Base-by-base conservation (phyloP, 1,140 invertebrate genomes). In the Pemphigus obesinymphae region DNA sequence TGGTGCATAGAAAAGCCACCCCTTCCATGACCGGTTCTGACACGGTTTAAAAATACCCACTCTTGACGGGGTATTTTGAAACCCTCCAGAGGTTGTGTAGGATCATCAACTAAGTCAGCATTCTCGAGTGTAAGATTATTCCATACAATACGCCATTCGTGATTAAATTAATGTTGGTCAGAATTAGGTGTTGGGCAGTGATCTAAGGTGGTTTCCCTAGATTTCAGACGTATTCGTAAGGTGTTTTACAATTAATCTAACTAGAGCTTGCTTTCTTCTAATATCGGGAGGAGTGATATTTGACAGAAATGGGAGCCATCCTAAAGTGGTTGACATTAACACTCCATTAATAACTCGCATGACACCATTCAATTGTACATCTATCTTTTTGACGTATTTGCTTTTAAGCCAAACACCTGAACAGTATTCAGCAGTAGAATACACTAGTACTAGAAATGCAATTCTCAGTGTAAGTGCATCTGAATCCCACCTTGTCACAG, bases 21-120 rank as follows among this genome's bases (percentile, higher is more conserved):
- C 31, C 61, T 63, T 63, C 61, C 61, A 63, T 34, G 61, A 63
- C 61, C 61, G 13, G 29, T 63, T 63, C 29, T 63, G 61, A 63
- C 15, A 29, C 61, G 61, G 29, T 63, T 63, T 37, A 63, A 63
- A 63, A 29, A 63, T 63, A 63, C 61, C 61, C 61, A 63, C 29
- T 63, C 61, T 63, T 63, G 61, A 37, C 61, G 61, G 31, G 61
- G 61, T 37, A 63, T 15, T 63, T 29, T 63, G 15, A 63, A 63
- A 53, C n/a, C n/a, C n/a, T n/a, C n/a, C n/a, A n/a, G n/a, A n/a
- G n/a, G n/a, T n/a, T n/a, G n/a, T n/a, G n/a, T n/a, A n/a, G n/a
- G n/a, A n/a, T n/a, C n/a, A n/a, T n/a, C n/a, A n/a, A n/a, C n/a
- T n/a, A n/a, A n/a, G n/a, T n/a, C n/a, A n/a, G n/a, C n/a, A n/a